Conservation (phyloP, 2,797 vertebrate species). For the Molossus alvarezi region DNA sequence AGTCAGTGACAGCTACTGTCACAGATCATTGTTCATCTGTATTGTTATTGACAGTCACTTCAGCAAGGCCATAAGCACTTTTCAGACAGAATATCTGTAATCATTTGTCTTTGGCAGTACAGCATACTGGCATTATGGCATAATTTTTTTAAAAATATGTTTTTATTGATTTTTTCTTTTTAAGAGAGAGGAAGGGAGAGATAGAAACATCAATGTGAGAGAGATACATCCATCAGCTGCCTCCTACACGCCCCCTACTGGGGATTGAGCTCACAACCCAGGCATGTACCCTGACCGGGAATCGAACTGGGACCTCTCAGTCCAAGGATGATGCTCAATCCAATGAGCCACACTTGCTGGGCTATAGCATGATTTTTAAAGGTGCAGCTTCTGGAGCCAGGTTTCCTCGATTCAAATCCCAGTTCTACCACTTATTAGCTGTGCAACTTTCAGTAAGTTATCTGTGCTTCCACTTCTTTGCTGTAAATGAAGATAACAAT, state of each 20-base stretch:
- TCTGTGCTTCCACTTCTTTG: background rate
- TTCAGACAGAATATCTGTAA: background rate
- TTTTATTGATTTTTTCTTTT: too few relatives aligned
- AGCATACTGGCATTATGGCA: background rate
- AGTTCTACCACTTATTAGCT: constrained; percentile 1
- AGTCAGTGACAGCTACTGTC: background rate
- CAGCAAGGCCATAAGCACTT: background rate
- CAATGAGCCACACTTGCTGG: too few relatives aligned
- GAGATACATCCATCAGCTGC: too few relatives aligned
- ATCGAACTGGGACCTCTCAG: too few relatives aligned
- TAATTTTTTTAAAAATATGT: background rate
- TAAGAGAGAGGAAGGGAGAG: too few relatives aligned
- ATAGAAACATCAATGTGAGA: too few relatives aligned
- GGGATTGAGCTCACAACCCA: too few relatives aligned
- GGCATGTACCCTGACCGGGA: too few relatives aligned
- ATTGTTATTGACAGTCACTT: background rate
- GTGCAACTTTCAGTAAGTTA: background rate
- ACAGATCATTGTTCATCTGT: background rate
- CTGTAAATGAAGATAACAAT: background rate
- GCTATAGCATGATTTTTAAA: background rate
- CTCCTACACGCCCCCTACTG: too few relatives aligned
- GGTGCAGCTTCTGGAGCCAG: background rate
- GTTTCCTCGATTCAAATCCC: background rate
- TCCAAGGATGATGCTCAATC: too few relatives aligned
- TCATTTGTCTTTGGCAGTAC: background rate